Base-by-base conservation (phyloP, 2,888 invertebrate species). In the Aleiodes leptofemur region DNA sequence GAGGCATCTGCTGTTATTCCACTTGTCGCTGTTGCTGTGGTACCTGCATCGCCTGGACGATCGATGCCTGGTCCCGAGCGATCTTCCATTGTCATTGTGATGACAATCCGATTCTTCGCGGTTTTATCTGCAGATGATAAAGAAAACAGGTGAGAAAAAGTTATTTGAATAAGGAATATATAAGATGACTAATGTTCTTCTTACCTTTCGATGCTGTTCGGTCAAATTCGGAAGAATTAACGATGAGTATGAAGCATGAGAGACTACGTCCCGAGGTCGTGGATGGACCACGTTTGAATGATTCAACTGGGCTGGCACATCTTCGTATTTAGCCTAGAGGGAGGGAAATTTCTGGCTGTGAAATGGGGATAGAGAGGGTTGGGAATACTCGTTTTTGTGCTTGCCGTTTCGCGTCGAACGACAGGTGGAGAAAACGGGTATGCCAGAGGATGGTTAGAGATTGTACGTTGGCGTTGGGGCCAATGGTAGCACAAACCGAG, bases 11-110 rank as follows among this genome's bases (percentile, higher is more conserved):
- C 76, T 8, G 84, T 80, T 7, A 81, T 23, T 79, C 80, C 68
- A 80, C 80, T 69, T 76, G 77, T 77, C 77, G 76, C 77, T 81
- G 73, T 78, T 29, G 80, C 79, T 57, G 75, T 76, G 53, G 84
- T 83, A 77, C 85, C 84, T 79, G 88, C 85, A 81, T 85, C 83
- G 79, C 85, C 72, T 76, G 72, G 88, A 78, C 88, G 87, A 82
- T 89, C 89, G 80, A 89, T 86, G 82, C 86, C 86, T 72, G 76
- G 72, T 85, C 87, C 86, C 77, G 88, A 86, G 79, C 89, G 89
- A 86, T 89, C 89, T 88, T 89, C 89, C 89, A 89, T 89, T 86
- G 89, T 89, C 89, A 89, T 89, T 84, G 86, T 89, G 88, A 69
- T 16, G 16, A 16, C 48, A 68, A 51, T 68, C 51, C 43, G 5